Evolutionary conservation across 2,113 vertebrate species (phyloP), one percentile per base, ranked within the genome.

Genomic region (Campylorhamphus procurvoides): DNA sequence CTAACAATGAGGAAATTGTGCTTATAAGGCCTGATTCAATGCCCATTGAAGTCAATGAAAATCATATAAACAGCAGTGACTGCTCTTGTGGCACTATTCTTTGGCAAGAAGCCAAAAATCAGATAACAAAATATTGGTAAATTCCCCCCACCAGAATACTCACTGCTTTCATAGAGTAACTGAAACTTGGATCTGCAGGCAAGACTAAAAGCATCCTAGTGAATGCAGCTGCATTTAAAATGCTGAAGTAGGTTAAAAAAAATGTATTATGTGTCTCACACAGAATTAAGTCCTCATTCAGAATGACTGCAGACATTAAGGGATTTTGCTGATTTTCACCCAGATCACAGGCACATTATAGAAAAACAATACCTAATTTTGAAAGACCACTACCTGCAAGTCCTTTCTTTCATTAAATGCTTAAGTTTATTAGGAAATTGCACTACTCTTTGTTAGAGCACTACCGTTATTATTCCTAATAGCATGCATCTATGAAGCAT

Each of bases 1-100:
- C 92, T 96, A 94, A 96, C 94, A 97, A 93, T 93, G 76, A 96
- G 90, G 85, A 97, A 97, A 96, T 92, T 96, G 90, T 95, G 85
- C 92, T 95, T 93, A 31, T 67, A 93, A 83, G 92, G 83, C 76
- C 87, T 80, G 72, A 94, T 90, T 93, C 90, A 80, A 44, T 83
- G 82, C 84, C 87, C 5, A 0, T 12, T 88, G 90, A 90, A 96
- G 95, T 94, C 59, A 96, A 96, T 93, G 92, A 87, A 97, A 96
- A 96, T 68, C 79, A 56, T 52, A 96, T 88, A 88, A 92, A 85
- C 87, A 92, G 78, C 87, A 96, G 66, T 5, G 49, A 94, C 67
- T 87, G 81, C 87, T 76, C 93, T 35, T 59, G 83, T 76, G 62
- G 87, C 84, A 86, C 68, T 88, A 60, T 77, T 80, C 68, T 94